Conservation (phyloP, 30 jellyfish, hydroid and myxozoan genomes). For the Mastigias papua region DNA sequence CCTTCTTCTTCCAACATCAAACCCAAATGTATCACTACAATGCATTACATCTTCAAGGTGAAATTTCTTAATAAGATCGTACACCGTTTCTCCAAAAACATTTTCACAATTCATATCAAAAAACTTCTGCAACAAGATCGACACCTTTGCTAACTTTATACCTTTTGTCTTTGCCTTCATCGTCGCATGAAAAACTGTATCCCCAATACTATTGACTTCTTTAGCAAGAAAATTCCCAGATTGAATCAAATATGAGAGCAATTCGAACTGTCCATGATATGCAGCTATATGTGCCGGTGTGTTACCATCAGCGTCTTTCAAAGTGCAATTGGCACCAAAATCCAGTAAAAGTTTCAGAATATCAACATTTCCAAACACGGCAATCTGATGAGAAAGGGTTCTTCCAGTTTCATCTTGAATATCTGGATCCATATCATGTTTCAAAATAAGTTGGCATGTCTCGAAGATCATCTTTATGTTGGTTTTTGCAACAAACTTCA, state of each 20-base stretch:
- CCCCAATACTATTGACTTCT: background rate
- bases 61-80: background rate
- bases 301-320: slow-evolving; percentile 17
- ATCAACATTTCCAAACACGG: slow-evolving; percentile 7
- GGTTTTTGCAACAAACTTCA: background rate
- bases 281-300: slow-evolving; percentile 39
- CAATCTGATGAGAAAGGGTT: slow-evolving; percentile 10
- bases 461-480: background rate
- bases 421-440: background rate
- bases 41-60: background rate
- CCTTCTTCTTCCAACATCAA: too few species aligned
- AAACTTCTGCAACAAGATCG: background rate
- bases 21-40: too few species aligned
- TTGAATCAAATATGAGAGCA: background rate
- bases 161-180: background rate
- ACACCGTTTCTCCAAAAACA: slow-evolving; percentile 3
- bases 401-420: background rate
- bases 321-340: background rate
- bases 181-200: slow-evolving; percentile 21
- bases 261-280: slow-evolving; percentile 17
- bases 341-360: background rate
- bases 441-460: background rate
- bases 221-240: background rate
- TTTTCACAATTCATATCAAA: background rate
- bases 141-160: background rate